Evolutionary conservation across 2,113 vertebrate species (phyloP).

Genomic region (Saimiri boliviensis): DNA sequence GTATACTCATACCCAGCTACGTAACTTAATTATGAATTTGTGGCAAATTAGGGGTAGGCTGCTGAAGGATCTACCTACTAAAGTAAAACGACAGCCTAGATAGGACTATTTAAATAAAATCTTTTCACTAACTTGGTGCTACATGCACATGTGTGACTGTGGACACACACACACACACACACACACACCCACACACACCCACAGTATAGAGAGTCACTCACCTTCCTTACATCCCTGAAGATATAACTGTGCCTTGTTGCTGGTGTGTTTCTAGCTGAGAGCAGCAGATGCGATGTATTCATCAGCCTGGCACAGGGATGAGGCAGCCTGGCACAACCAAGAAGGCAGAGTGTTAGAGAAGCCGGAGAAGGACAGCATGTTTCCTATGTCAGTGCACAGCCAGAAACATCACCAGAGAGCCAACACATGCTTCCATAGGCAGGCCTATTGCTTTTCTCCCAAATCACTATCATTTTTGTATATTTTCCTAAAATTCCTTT

Average conservation of each 20-base stretch:
- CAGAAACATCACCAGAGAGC: background rate
- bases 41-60: background rate
- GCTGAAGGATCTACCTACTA: background rate
- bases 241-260: accelerated
- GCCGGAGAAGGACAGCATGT: accelerated
- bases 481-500: background rate
- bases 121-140: background rate
- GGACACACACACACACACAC: too few relatives aligned
- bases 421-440: background rate
- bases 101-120: background rate
- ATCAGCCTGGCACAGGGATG: background rate
- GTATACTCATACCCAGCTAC: background rate
- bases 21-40: background rate
- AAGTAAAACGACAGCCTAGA: too few relatives aligned
- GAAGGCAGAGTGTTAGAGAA: background rate
- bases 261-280: background rate
- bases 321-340: background rate
- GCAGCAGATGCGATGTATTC: background rate
- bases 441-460: background rate
- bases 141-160: accelerated
- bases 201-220: too few relatives aligned
- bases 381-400: background rate
- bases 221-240: too few relatives aligned
- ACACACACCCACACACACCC: accelerated
- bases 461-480: background rate